These are phyloP conservation scores for Thalpophila matura DNA, from an alignment of 2,888 invertebrate genomes.

Conservation along the genomic window DNA sequence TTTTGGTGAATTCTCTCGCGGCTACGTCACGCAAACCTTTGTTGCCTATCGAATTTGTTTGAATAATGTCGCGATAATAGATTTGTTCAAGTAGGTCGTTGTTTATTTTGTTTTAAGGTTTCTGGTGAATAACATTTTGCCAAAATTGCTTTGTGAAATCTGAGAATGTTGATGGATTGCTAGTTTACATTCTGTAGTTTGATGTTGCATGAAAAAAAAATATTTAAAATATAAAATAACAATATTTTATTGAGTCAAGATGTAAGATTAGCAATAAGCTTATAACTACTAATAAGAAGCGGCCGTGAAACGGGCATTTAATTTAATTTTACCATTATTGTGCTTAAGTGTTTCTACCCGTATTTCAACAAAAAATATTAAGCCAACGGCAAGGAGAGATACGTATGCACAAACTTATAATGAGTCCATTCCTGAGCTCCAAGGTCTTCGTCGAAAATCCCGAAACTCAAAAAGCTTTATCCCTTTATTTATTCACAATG, in stretches of 20 bases:
- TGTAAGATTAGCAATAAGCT: no score
- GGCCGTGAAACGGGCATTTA: no score
- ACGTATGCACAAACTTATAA: conserved; percentile 39
- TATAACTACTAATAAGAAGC: no score
- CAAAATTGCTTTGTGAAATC: neutral
- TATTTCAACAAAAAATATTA: neutral
- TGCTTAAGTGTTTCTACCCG: no score
- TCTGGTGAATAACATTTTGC: conserved; percentile 4
- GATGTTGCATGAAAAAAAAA: neutral
- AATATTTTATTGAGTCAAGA: neutral
- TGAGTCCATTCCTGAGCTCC: conserved; percentile 27
- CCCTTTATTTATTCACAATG: conserved; percentile 67
- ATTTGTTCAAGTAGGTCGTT: conserved; percentile 44
- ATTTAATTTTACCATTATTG: neutral
- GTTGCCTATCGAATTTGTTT: conserved; percentile 58
- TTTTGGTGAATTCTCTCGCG: conserved; percentile 64
- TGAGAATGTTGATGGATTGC: neutral
- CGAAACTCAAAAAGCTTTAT: conserved; percentile 54
- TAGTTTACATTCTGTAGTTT: neutral
- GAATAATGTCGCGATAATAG: conserved; percentile 58
- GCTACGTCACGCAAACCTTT: conserved; percentile 65
- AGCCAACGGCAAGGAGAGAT: neutral
- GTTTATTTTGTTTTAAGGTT: conserved; percentile 31
- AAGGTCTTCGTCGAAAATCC: conserved; percentile 45
- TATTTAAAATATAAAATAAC: no score